Conservation (phyloP, 2,797 vertebrate species). For the Podarcis siculus region DNA sequence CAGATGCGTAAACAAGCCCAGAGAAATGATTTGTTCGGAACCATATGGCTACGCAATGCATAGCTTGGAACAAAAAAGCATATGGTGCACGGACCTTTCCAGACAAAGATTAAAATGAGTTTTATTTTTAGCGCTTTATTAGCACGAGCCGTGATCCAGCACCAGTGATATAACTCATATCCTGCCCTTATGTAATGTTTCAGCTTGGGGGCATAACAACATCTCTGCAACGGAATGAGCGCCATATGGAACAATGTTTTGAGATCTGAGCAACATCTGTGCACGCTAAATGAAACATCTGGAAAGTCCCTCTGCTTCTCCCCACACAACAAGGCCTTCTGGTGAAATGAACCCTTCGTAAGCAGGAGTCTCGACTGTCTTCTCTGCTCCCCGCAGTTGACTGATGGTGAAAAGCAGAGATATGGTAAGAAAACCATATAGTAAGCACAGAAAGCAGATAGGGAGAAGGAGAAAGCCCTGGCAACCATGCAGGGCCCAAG, state of each 20-base stretch:
- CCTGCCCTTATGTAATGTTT: conserved; percentile 12
- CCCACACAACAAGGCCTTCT: background rate
- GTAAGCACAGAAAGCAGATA: background rate
- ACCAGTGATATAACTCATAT: background rate
- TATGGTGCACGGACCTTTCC: background rate
- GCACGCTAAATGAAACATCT: conserved; percentile 9
- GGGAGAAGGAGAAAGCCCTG: background rate
- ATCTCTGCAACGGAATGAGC: conserved; percentile 4
- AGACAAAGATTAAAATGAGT: background rate
- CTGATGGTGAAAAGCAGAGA: background rate
- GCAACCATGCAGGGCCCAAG: background rate
- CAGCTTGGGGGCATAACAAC: conserved; percentile 4
- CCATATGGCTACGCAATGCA: background rate
- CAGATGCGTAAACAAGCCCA: background rate
- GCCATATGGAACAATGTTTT: background rate
- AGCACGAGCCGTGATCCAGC: background rate
- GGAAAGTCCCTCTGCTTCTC: background rate
- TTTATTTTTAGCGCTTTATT: conserved; percentile 24
- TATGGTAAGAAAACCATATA: background rate
- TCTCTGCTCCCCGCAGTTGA: background rate
- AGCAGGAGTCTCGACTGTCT: background rate
- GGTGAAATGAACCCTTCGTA: background rate
- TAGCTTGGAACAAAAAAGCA: conserved; percentile 3
- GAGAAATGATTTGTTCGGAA: background rate
- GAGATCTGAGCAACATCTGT: conserved; percentile 13